Evolutionary conservation across 2,113 vertebrate genomes (phyloP), one percentile per base, ranked within the genome.

Genomic region (Lampris incognitus): DNA sequence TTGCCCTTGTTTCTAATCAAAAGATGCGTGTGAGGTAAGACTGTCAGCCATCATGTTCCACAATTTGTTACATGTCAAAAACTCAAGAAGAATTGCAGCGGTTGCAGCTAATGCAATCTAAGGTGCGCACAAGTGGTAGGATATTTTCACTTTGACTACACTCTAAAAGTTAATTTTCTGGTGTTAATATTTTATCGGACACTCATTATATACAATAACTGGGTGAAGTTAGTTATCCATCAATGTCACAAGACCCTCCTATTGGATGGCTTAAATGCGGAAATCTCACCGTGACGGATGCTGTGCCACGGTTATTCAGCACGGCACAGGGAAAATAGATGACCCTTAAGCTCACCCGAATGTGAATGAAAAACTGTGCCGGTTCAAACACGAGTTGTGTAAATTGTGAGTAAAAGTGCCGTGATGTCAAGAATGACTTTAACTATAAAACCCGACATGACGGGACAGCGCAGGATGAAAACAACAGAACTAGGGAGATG

Each of bases 1-100:
- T 81, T 66, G 57, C 9, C 41, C 11, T 52, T 46, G 54, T 62
- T 74, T 59, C 46, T 67, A 69, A 87, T 81, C 78, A 74, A 70
- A 62, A 82, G 70, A 80, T 13, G 51, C 11, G 13, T 13, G n/a
- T n/a, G 3, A 54, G 51, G 59, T 50, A 54, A 50, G 57, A 56
- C 68, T 60, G n/a, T 69, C 13, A 36, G 13, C 7, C 1, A n/a
- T 72, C 36, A 66, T 40, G n/a, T n/a, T 1, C 49, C 56, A 13
- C n/a, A 70, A 55, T 5, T 48, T 49, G 24, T 58, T 56, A 54
- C 61, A 65, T 50, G 36, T 66, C 69, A 2, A 76, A 69, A 68
- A 44, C 66, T 7, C 63, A 10, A 5, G 46, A 70, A 54, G 37
- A 55, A 40, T 52, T 11, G 48, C 10, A 54, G 42, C 72, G 54